Evolutionary conservation across 2,888 invertebrate genomes (phyloP).

Genomic region (Phengaris alcon): DNA sequence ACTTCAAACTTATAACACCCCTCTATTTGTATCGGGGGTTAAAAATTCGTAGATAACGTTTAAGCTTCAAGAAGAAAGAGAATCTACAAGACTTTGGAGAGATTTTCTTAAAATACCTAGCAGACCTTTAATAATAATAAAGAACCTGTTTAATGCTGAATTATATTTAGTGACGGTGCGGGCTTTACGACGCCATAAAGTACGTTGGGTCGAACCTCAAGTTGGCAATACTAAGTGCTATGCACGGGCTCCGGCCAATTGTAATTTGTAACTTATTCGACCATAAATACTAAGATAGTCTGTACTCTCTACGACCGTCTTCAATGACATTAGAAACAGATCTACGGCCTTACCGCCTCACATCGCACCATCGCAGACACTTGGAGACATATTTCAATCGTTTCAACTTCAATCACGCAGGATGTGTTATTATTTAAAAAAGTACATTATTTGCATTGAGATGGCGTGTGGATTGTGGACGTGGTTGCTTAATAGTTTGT

Average conservation of each 20-base stretch:
- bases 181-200: conserved; percentile 72
- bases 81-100: not conserved
- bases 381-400: not conserved
- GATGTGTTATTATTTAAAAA: not conserved
- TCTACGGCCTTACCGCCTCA: conserved; percentile 42
- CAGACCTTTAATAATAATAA: not conserved
- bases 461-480: not conserved
- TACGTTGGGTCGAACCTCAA: conserved; percentile 58
- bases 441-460: not conserved
- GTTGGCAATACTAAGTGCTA: conserved; percentile 64
- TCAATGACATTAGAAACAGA: conserved; percentile 47
- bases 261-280: conserved; percentile 62
- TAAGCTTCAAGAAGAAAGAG: not conserved
- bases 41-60: too few species aligned
- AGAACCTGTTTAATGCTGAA: conserved; percentile 62
- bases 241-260: conserved; percentile 52
- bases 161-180: conserved; percentile 67
- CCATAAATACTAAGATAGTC: conserved; percentile 62
- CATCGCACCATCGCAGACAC: not conserved
- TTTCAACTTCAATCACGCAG: not conserved
- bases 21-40: too few species aligned
- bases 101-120: conserved; percentile 44
- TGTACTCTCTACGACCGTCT: conserved; percentile 45
- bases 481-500: not conserved
- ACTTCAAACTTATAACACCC: too few species aligned